phyloP scores from a whole-genome alignment of 2,797 vertebrate genomes.

The Hephaestus fuliginosus region DNA sequence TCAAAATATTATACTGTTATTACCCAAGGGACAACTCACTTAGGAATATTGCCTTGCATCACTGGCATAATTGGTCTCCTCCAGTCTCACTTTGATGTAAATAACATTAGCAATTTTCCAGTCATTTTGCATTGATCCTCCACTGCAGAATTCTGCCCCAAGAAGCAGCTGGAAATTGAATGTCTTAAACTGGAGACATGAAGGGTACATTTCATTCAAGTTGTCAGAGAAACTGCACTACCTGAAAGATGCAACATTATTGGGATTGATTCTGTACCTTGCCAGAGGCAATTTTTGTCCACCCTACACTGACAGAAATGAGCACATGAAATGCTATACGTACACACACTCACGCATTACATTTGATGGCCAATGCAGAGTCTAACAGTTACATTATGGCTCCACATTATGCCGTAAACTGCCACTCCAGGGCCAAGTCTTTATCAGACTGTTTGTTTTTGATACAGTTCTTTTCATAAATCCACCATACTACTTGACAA shows the following conservation, averaged over 20 bases:
- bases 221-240: slow-evolving; percentile 63
- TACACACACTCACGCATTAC: slow-evolving; percentile 24
- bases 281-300: slow-evolving; percentile 67
- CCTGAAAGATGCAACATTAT: slow-evolving; percentile 74
- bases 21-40: slow-evolving; percentile 68
- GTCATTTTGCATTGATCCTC: slow-evolving; percentile 80
- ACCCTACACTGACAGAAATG: slow-evolving; percentile 35
- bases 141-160: slow-evolving; percentile 70
- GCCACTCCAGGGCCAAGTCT: slow-evolving; percentile 39
- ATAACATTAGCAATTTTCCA: slow-evolving; percentile 83
- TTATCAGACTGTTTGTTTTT: slow-evolving; percentile 39
- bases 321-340: slow-evolving; percentile 31
- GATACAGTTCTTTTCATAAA: slow-evolving; percentile 44
- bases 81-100: slow-evolving; percentile 83
- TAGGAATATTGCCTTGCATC: slow-evolving; percentile 75
- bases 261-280: slow-evolving; percentile 72
- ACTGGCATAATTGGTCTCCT: slow-evolving; percentile 79
- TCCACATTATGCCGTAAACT: slow-evolving; percentile 38
- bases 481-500: slow-evolving; percentile 19
- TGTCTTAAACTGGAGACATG: slow-evolving; percentile 72
- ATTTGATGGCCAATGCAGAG: slow-evolving; percentile 42
- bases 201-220: slow-evolving; percentile 71
- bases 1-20: slow-evolving; percentile 56
- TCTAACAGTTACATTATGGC: slow-evolving; percentile 36
- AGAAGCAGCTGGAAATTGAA: slow-evolving; percentile 80